Evolutionary conservation across 2,888 invertebrate species (phyloP).

Genomic region (Parnassius apollo): DNA sequence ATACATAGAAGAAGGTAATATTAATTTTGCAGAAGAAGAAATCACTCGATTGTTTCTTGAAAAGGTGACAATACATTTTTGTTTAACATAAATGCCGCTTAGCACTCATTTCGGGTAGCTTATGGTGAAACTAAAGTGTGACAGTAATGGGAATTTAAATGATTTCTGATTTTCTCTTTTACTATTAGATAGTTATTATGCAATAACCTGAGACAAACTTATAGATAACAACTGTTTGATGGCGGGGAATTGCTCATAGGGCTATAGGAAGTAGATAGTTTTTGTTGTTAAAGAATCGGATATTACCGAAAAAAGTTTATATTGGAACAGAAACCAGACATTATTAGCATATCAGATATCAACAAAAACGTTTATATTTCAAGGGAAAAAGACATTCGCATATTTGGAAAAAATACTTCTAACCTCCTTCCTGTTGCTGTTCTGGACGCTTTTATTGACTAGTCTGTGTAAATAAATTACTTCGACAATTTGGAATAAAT

Average conservation of each 20-base stretch:
- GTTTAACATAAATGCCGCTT: conserved; percentile 48
- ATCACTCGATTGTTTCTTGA: conserved; percentile 68
- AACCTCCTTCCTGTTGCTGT: too few species aligned
- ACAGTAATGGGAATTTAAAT: conserved; percentile 66
- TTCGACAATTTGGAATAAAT: too few species aligned
- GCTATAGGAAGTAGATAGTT: too few species aligned
- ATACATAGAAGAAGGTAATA: conserved; percentile 7
- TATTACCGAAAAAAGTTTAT: too few species aligned
- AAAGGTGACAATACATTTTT: conserved; percentile 75
- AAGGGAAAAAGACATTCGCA: too few species aligned
- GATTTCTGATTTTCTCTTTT: conserved; percentile 53
- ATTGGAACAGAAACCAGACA: too few species aligned
- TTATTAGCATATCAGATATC: too few species aligned
- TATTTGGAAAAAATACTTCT: too few species aligned
- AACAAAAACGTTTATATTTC: too few species aligned
- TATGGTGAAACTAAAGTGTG: conserved; percentile 63
- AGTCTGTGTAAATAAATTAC: too few species aligned
- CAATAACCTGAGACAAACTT: neutral
- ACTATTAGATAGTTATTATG: conserved; percentile 18
- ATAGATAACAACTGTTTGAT: neutral
- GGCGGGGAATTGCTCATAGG: neutral
- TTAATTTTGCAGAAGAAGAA: conserved; percentile 44
- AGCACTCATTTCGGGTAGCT: conserved; percentile 72
- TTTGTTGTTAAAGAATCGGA: too few species aligned
- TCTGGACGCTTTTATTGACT: too few species aligned